Evolutionary conservation across 2,888 invertebrate genomes (phyloP).

Genomic region (Griposia aprilina): DNA sequence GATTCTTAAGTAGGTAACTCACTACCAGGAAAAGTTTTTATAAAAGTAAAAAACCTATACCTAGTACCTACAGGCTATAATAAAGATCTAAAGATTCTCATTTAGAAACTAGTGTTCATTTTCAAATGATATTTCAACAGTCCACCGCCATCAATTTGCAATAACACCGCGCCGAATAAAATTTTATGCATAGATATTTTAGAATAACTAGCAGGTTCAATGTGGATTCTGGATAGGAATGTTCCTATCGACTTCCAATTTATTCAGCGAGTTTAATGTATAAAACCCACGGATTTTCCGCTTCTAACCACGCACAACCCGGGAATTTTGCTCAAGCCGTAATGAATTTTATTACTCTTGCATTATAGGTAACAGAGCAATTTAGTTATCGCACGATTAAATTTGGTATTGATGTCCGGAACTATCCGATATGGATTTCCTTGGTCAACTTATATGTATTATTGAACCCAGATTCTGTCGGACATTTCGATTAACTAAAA

Average conservation of each 20-base stretch:
- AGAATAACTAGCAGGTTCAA: conserved; percentile 74
- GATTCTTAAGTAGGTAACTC: neutral
- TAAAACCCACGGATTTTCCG: conserved; percentile 80
- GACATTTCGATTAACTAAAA: neutral
- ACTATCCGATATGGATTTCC: conserved; percentile 19
- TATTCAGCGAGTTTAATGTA: conserved; percentile 84
- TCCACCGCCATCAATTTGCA: conserved; percentile 61
- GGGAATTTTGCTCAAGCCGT: conserved; percentile 78
- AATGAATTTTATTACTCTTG: conserved; percentile 84
- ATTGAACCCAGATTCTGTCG: neutral
- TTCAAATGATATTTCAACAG: conserved; percentile 45
- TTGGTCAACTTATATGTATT: neutral
- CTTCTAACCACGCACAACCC: conserved; percentile 74
- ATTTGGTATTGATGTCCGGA: conserved; percentile 66
- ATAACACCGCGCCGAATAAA: conserved; percentile 70
- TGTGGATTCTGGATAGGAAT: conserved; percentile 77
- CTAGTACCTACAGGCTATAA: no score
- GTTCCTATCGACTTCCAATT: conserved; percentile 84
- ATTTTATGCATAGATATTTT: conserved; percentile 76
- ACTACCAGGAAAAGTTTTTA: neutral
- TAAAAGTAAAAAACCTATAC: neutral
- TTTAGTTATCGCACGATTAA: conserved; percentile 77
- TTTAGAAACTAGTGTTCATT: conserved; percentile 23
- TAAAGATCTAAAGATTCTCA: neutral
- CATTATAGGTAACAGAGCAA: conserved; percentile 70